Evolutionary conservation across 2,113 vertebrate genomes (phyloP).

Genomic region (Shinisaurus crocodilurus): DNA sequence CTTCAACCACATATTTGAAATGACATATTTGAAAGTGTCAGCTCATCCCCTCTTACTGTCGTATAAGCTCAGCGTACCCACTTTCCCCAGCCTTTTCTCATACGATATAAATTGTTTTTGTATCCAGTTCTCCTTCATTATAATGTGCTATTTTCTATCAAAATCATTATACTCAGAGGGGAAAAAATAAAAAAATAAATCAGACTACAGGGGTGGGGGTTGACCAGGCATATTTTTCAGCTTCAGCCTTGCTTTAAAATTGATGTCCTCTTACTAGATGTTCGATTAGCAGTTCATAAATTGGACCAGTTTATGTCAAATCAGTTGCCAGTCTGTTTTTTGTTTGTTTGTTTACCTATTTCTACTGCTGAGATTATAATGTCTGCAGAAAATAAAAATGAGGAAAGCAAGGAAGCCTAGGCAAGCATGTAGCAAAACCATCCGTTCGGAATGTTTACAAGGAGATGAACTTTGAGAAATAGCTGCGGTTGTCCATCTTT

Average conservation of each 20-base stretch:
- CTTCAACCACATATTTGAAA: too few relatives aligned
- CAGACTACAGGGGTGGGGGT: not conserved
- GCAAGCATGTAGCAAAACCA: conserved; percentile 7
- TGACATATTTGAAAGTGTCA: not conserved
- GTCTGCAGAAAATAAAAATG: not conserved
- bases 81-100: too few relatives aligned
- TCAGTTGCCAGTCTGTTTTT: not conserved
- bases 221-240: too few relatives aligned
- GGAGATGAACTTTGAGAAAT: conserved; percentile 35
- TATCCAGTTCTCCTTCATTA: not conserved
- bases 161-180: not conserved
- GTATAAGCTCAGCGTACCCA: not conserved
- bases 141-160: not conserved
- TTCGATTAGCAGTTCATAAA: not conserved
- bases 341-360: not conserved
- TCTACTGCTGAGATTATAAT: not conserved
- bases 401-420: not conserved
- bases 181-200: not conserved
- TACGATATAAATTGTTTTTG: not conserved
- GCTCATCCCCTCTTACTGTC: not conserved
- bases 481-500: conserved; percentile 44
- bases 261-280: not conserved
- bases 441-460: conserved; percentile 20
- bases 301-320: not conserved
- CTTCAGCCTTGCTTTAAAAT: not conserved